Base-by-base conservation (phyloP, 2,797 vertebrate species). In the Sciurus carolinensis region DNA sequence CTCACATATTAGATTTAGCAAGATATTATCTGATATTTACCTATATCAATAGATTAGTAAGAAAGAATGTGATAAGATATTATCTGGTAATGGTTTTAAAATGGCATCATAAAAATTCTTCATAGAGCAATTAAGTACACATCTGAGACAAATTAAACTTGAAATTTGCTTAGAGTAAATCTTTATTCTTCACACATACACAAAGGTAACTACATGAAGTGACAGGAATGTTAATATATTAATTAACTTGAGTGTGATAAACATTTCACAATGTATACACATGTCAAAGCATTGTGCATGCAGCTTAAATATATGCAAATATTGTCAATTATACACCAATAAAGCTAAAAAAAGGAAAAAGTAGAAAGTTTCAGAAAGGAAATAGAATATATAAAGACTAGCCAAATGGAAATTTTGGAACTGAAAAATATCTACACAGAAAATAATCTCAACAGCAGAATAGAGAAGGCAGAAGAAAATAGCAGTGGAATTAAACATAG, bases 21-120 rank as follows among this genome's bases (percentile, higher is more conserved):
- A 67, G 4, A n/a, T 47, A 42, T 5, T 50, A 28, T 72, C 22
- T 73, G 17, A 36, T 47, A n/a, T 12, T 4, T 24, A 42, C 54
- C 54, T 57, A 30, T 5, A 62, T 44, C 42, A 7, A 15, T 26
- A 59, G 28, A 12, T 75, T 24, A 18, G 24, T 33, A 67, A 67
- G 30, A 33, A 30, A n/a, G 30, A 82, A 64, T 17, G 52, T 39
- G 28, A 10, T 30, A 91, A 83, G 5, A 39, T 39, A 50, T 72
- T 72, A 73, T 62, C 54, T 69, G 30, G 47, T 47, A 75, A 87
- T 3, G 4, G 75, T 66, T 91, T 96, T 85, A 85, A 95, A 93
- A 17, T 6, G 66, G 22, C 22, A 36, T 69, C 36, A 67, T 14
- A 42, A 75, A 91, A 76, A 81, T 66, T 97, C 14, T 84, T 67